These are phyloP conservation scores for Pristionchus mayeri DNA, from an alignment of 2,888 invertebrate genomes.

Conservation along the genomic window DNA sequence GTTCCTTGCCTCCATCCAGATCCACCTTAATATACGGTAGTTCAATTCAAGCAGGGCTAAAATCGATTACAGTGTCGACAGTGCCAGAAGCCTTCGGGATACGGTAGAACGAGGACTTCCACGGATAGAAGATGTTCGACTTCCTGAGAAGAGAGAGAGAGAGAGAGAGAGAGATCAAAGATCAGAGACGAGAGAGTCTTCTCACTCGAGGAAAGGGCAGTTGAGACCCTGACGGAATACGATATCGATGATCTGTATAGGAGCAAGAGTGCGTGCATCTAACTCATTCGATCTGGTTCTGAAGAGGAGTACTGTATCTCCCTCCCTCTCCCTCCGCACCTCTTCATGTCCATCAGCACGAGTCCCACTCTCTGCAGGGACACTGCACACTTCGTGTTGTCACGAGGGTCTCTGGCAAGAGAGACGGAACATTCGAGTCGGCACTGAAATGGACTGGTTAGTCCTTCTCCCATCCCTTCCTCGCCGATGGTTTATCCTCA, in stretches of 20 bases:
- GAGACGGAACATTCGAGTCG: constrained; percentile 64
- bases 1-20: constrained; percentile 73
- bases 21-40: constrained; percentile 63
- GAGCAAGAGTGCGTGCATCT: constrained; percentile 69
- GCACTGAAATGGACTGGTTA: constrained; percentile 6
- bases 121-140: constrained; percentile 69
- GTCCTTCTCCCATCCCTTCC: background rate
- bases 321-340: background rate
- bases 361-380: constrained; percentile 68
- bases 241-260: constrained; percentile 77
- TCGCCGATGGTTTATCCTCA: constrained; percentile 60
- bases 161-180: background rate
- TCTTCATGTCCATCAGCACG: constrained; percentile 65
- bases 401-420: constrained; percentile 66
- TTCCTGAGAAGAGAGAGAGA: constrained; percentile 53
- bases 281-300: constrained; percentile 65
- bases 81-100: constrained; percentile 51
- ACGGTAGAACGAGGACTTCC: constrained; percentile 66
- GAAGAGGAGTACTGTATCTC: background rate
- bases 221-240: constrained; percentile 72
- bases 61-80: background rate
- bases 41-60: constrained; percentile 34
- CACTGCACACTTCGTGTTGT: constrained; percentile 64
- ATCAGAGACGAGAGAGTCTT: background rate
- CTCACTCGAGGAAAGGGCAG: constrained; percentile 67